Percentiles rank a stretch among this genome's conserved stretches.
phyloP scores from a whole-genome alignment of 2,113 vertebrate species.

The Microtus richardsoni region DNA sequence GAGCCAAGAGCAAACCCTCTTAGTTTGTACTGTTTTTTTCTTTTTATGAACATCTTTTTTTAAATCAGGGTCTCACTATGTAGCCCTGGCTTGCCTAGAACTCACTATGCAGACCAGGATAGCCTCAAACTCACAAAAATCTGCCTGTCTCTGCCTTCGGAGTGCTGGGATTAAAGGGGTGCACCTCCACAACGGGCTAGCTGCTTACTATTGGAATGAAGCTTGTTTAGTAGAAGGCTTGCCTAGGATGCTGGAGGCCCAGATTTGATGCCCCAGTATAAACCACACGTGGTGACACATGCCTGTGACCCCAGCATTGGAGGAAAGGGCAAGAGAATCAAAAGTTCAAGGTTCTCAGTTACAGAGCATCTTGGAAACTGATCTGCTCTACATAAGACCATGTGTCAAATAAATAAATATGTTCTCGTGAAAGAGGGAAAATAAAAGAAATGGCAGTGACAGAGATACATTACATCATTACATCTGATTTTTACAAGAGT shows the following conservation, averaged over 20 bases:
- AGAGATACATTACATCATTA: slow-evolving; percentile 33
- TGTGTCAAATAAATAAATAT: neutral
- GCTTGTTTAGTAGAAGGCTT: neutral
- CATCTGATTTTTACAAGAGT: slow-evolving; percentile 36
- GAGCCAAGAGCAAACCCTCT: neutral
- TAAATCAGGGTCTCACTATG: neutral
- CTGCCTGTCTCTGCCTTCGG: neutral
- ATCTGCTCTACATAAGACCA: neutral
- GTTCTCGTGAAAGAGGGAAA: slow-evolving; percentile 27
- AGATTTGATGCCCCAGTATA: too few species aligned
- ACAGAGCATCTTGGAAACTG: neutral
- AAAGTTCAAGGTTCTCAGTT: neutral
- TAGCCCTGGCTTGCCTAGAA: neutral
- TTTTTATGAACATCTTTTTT: neutral
- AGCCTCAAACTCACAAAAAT: neutral
- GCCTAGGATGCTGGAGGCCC: neutral
- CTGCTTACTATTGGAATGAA: too few species aligned
- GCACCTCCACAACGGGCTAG: too few species aligned
- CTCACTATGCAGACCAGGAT: neutral
- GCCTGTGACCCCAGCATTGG: neutral
- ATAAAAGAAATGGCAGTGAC: neutral
- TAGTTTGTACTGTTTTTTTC: neutral
- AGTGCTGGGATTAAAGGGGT: neutral
- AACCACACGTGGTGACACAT: accelerated
- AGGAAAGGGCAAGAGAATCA: too few species aligned